phyloP scores from a whole-genome alignment of 2,888 invertebrate genomes.

The Pterobdella sp. region DNA sequence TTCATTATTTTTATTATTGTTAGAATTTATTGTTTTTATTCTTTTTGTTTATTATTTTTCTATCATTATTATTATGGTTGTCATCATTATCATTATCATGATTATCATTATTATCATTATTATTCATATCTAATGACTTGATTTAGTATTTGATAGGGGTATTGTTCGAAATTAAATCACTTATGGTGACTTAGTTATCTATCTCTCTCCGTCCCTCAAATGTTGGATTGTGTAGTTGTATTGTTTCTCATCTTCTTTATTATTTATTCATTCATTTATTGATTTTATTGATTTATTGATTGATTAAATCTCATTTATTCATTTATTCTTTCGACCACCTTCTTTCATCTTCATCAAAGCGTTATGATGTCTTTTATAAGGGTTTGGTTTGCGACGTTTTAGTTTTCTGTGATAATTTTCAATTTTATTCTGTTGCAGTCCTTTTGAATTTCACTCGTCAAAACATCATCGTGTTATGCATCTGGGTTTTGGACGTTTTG shows the following conservation, averaged over 20 bases:
- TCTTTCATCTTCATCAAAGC: neutral
- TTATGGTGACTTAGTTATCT: neutral
- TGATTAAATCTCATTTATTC: neutral
- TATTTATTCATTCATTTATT: neutral
- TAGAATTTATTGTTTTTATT: neutral
- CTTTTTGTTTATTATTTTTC: neutral
- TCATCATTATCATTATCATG: neutral
- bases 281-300: neutral
- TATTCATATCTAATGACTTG: neutral
- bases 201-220: too few relatives aligned
- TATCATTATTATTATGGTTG: neutral
- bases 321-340: neutral
- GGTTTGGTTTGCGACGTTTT: neutral
- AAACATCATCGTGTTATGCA: too few relatives aligned
- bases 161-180: neutral
- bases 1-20: too few relatives aligned
- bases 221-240: too few relatives aligned
- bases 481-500: too few relatives aligned
- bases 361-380: neutral
- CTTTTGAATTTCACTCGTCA: neutral
- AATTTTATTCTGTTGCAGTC: neutral
- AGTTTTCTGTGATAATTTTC: conserved; percentile 4
- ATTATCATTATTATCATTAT: neutral
- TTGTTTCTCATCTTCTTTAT: neutral
- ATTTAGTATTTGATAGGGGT: neutral